These are phyloP conservation scores for Biston stratarius DNA, from an alignment of 2,888 invertebrate species.

Conservation along the genomic window DNA sequence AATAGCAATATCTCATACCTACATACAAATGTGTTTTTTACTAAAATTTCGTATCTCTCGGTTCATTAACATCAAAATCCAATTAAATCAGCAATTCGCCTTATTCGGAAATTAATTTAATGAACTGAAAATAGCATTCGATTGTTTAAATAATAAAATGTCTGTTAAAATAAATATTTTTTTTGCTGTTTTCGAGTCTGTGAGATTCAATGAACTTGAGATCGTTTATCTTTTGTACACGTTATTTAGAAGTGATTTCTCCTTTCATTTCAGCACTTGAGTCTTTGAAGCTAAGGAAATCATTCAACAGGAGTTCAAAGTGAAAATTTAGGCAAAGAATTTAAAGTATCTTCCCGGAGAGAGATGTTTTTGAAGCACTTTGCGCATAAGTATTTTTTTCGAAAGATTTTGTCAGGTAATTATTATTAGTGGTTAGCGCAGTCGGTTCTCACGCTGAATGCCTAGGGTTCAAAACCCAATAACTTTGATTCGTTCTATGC, in stretches of 20 bases:
- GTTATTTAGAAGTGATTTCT: not conserved
- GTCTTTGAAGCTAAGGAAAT: slow-evolving; percentile 8
- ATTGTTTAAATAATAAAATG: not conserved
- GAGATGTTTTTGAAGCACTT: not conserved
- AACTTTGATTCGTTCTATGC: too few relatives aligned
- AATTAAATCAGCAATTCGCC: not conserved
- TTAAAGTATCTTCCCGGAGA: not conserved
- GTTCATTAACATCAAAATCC: not conserved
- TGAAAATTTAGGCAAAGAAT: slow-evolving; percentile 5
- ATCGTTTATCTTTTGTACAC: not conserved
- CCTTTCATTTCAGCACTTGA: not conserved
- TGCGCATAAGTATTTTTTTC: not conserved
- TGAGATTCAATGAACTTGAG: slow-evolving; percentile 6
- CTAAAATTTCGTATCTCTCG: not conserved
- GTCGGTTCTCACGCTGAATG: too few relatives aligned
- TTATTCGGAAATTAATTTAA: slow-evolving; percentile 4
- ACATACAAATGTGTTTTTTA: too few relatives aligned
- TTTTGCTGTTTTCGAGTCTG: slow-evolving; percentile 2
- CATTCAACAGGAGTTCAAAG: slow-evolving; percentile 7
- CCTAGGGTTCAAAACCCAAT: too few relatives aligned
- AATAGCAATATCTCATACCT: too few relatives aligned
- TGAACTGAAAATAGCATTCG: not conserved
- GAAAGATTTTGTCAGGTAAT: not conserved
- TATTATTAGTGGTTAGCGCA: too few relatives aligned
- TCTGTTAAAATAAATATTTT: not conserved